A percentile compares a stretch with the other conserved stretches of the same genome.
These are phyloP conservation scores for Cantharis rufa DNA, from an alignment of 2,888 invertebrate genomes.

Conservation along the genomic window DNA sequence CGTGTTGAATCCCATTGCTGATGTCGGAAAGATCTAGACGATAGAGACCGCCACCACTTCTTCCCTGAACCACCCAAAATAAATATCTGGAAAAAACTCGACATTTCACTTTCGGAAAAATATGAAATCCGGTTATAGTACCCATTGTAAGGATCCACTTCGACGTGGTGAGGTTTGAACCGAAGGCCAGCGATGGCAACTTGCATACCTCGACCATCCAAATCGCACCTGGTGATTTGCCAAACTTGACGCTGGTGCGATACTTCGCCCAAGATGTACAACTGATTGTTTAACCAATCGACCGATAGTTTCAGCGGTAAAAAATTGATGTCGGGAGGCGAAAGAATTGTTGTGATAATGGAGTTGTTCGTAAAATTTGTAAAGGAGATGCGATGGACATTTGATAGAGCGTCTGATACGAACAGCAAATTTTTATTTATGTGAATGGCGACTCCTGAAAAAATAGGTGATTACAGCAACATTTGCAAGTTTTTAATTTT, in stretches of 20 bases:
- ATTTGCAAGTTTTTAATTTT: no score
- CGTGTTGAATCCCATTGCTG: slow-evolving; percentile 73
- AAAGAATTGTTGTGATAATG: slow-evolving; percentile 59
- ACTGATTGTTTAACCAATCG: slow-evolving; percentile 86
- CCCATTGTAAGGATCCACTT: slow-evolving; percentile 93
- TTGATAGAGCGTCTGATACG: slow-evolving; percentile 74
- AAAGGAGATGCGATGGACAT: slow-evolving; percentile 59
- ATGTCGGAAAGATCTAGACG: slow-evolving; percentile 77
- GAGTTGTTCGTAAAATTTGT: slow-evolving; percentile 51
- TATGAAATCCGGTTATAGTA: slow-evolving; percentile 51
- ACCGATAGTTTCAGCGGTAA: slow-evolving; percentile 74
- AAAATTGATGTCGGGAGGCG: slow-evolving; percentile 64
- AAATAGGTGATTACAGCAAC: neutral
- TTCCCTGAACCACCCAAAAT: slow-evolving; percentile 72
- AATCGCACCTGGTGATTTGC: slow-evolving; percentile 77
- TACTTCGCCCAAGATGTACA: slow-evolving; percentile 81
- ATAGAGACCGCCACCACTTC: slow-evolving; percentile 69
- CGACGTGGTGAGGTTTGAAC: slow-evolving; percentile 75
- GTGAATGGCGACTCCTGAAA: slow-evolving; percentile 75
- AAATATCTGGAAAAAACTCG: slow-evolving; percentile 64
- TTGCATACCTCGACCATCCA: slow-evolving; percentile 72
- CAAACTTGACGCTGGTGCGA: slow-evolving; percentile 59
- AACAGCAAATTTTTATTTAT: slow-evolving; percentile 75
- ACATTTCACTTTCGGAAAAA: neutral
- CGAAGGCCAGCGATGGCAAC: slow-evolving; percentile 73